Evolutionary conservation across 2,888 invertebrate genomes (phyloP).

Genomic region (Cosmia trapezina): DNA sequence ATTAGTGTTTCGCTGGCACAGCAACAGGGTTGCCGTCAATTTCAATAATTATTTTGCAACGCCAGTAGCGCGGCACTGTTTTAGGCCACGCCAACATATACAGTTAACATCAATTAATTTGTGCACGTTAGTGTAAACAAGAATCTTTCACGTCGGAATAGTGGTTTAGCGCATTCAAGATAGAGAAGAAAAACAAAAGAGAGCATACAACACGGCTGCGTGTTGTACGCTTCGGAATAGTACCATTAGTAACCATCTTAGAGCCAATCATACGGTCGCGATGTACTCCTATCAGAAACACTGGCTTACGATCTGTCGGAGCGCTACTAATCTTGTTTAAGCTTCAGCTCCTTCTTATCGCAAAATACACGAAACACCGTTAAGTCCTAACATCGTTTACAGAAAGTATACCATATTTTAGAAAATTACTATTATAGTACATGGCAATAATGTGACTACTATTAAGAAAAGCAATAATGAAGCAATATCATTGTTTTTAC

Average conservation of each 20-base stretch:
- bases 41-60: conserved; percentile 30
- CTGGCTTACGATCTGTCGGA: not conserved
- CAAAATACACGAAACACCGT: not conserved
- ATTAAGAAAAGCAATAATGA: conserved; percentile 78
- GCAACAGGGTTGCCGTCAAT: conserved; percentile 9
- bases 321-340: conserved; percentile 4
- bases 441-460: conserved; percentile 69
- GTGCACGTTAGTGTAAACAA: conserved; percentile 1
- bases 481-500: conserved; percentile 78
- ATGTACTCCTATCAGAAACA: not conserved
- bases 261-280: not conserved
- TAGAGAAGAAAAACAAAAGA: not conserved
- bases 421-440: conserved; percentile 57
- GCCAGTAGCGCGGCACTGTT: not conserved
- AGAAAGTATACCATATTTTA: conserved; percentile 49
- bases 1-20: conserved; percentile 21
- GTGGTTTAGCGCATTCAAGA: not conserved
- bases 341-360: not conserved
- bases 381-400: conserved; percentile 59
- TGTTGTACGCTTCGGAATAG: conserved; percentile 18
- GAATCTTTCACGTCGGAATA: not conserved
- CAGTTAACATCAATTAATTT: conserved; percentile 28
- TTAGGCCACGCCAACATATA: conserved; percentile 2
- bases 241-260: not conserved
- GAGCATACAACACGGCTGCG: conserved; percentile 35